Base-by-base conservation (phyloP, 2,113 vertebrate genomes). In the Osmerus eperlanus region DNA sequence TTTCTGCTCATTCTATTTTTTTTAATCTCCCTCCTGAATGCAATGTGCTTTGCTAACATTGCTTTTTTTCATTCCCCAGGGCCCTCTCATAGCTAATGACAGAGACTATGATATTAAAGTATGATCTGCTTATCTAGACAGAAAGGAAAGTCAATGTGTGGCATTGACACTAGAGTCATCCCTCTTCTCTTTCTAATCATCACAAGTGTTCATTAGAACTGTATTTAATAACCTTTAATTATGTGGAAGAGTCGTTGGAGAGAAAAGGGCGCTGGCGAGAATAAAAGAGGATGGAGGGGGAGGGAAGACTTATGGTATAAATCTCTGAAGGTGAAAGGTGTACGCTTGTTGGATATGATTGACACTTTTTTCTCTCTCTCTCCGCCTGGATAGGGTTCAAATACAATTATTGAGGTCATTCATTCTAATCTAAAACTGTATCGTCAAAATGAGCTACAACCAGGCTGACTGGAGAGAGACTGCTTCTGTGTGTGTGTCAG, bases 161-260 rank as follows among this genome's bases (percentile, higher is more conserved):
- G 81, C 70, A 78, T 76, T 77, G 79, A 71, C 70, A 59, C 54
- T 51, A 47, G 4, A 54, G 53, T 52, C 81, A 85, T 89, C 81
- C 69, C 81, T 86, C 86, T 89, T 84, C 82, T 78, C 75, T 78
- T 86, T 86, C 87, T 88, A 91, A 90, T 91, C 87, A 92, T 86
- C 81, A 76, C 4, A 77, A 86, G 84, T 88, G 89, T 89, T 88
- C 83, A 80, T 85, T 83, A 86, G 67, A 87, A 83, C 82, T 85
- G 85, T 84, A 85, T 89, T 85, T 88, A 91, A 87, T 77, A 86
- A 83, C 79, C 75, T 77, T 84, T 84, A 85, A 88, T 87, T 80
- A 84, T 70, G 73, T 79, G 81, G 65, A 85, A 74, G 71, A 76
- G 78, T 67, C 55, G 29, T 73, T 47, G 18, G 25, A 67, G 47